Base-by-base conservation (phyloP, 2,888 invertebrate species). In the Chelonus formosanus region DNA sequence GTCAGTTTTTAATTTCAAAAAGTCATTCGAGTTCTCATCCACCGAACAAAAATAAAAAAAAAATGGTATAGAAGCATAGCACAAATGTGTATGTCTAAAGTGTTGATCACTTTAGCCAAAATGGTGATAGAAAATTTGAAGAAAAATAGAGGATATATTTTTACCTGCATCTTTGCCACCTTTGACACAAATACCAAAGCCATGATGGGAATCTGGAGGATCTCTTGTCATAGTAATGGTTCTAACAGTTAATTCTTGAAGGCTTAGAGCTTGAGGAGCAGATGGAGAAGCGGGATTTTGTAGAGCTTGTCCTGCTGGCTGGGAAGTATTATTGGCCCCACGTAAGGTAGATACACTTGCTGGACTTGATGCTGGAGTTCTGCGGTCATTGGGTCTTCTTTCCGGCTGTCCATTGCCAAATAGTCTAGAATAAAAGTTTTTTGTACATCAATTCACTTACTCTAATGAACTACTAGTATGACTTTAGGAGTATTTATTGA, bases 161-260 rank as follows among this genome's bases (percentile, higher is more conserved):
- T 85, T 84, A 94, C 94, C 94, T 84, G 94, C 91, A 85, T 94
- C 94, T 86, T 94, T 94, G 75, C 94, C 94, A 79, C 94, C 94
- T 86, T 95, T 95, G 82, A 95, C 94, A 87, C 94, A 95, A 80
- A 95, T 94, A 70, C 94, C 94, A 86, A 94, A 95, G 68, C 94
- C 94, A 83, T 94, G 94, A 54, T 90, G 89, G 75, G 90, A 90
- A 81, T 93, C 92, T 70, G 92, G 90, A 62, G 90, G 90, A 81
- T 94, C 93, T 71, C 94, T 87, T 76, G 92, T 90, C 94, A 94
- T 94, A 84, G 91, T 92, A 80, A 94, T 92, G 70, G 93, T 94
- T 77, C 94, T 88, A 75, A 94, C 93, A 77, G 91, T 88, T 77
- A 93, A 88, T 85, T 93, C 93, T 78, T 91, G 90, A 71, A 90